Evolutionary conservation across 2,888 invertebrate genomes (phyloP).

Genomic region (Sycophila texana): DNA sequence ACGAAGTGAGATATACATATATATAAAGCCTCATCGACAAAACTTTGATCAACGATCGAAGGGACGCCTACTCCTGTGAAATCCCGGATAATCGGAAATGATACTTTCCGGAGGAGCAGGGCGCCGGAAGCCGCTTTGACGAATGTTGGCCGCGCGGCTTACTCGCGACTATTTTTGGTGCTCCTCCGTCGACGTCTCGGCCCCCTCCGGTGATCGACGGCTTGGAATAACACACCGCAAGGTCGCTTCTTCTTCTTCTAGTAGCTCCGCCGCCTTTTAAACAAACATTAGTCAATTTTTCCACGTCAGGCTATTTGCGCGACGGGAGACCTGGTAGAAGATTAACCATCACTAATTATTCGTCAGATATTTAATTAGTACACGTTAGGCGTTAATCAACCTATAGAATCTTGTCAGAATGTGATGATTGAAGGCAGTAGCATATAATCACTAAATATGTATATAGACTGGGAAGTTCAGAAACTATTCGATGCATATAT

Average conservation of each 20-base stretch:
- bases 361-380: too few relatives aligned
- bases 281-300: slow-evolving; percentile 29
- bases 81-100: slow-evolving; percentile 33
- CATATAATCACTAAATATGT: too few relatives aligned
- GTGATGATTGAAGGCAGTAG: too few relatives aligned
- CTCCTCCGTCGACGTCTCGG: not conserved
- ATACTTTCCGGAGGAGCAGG: slow-evolving; percentile 17
- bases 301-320: not conserved
- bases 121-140: not conserved
- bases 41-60: slow-evolving; percentile 18
- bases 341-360: too few relatives aligned
- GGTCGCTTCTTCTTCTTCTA: slow-evolving; percentile 5
- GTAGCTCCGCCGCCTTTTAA: slow-evolving; percentile 13
- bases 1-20: too few relatives aligned
- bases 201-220: slow-evolving; percentile 37
- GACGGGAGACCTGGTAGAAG: too few relatives aligned
- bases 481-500: too few relatives aligned
- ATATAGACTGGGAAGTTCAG: too few relatives aligned
- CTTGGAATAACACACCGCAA: slow-evolving; percentile 47
- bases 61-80: not conserved
- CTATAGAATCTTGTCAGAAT: too few relatives aligned
- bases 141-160: slow-evolving; percentile 26
- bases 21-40: not conserved
- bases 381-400: too few relatives aligned
- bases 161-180: slow-evolving; percentile 33